phyloP scores from a whole-genome alignment of 1,140 invertebrate genomes.

The Pachypeltis micranthus region DNA sequence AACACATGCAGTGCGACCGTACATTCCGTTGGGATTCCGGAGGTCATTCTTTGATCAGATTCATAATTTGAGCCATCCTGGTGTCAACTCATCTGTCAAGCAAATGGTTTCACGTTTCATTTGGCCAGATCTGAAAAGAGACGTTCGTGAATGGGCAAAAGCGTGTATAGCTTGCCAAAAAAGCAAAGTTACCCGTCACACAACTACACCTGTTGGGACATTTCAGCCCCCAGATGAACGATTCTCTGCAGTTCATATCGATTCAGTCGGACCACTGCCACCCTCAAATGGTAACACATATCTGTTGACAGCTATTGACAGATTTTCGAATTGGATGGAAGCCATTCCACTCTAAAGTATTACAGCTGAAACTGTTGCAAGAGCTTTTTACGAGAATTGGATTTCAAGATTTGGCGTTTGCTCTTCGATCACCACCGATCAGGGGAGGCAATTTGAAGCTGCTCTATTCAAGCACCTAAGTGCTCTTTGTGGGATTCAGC shows the following conservation, averaged over 20 bases:
- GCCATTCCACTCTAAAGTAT: conserved; percentile 26
- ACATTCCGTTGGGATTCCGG: background rate
- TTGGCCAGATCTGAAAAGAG: conserved; percentile 34
- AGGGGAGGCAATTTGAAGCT: conserved; percentile 33
- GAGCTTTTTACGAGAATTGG: conserved; percentile 28
- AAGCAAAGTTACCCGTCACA: conserved; percentile 28
- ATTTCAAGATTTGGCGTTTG: conserved; percentile 34
- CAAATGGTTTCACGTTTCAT: conserved; percentile 34
- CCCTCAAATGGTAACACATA: conserved; percentile 25
- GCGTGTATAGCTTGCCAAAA: conserved; percentile 29
- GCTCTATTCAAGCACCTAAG: conserved; percentile 28
- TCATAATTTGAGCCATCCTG: conserved; percentile 26
- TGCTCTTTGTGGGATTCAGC: conserved; percentile 23
- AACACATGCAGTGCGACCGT: background rate
- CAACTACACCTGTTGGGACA: background rate
- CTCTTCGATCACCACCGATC: conserved; percentile 33
- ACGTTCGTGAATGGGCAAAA: conserved; percentile 25
- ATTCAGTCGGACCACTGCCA: conserved; percentile 21
- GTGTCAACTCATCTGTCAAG: conserved; percentile 24
- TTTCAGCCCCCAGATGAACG: background rate
- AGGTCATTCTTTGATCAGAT: background rate
- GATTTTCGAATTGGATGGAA: conserved; percentile 32
- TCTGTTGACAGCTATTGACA: conserved; percentile 30
- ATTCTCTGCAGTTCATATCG: conserved; percentile 11
- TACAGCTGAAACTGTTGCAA: conserved; percentile 29